phyloP scores from a whole-genome alignment of 2,888 invertebrate species.

The Ypsolopha sequella region DNA sequence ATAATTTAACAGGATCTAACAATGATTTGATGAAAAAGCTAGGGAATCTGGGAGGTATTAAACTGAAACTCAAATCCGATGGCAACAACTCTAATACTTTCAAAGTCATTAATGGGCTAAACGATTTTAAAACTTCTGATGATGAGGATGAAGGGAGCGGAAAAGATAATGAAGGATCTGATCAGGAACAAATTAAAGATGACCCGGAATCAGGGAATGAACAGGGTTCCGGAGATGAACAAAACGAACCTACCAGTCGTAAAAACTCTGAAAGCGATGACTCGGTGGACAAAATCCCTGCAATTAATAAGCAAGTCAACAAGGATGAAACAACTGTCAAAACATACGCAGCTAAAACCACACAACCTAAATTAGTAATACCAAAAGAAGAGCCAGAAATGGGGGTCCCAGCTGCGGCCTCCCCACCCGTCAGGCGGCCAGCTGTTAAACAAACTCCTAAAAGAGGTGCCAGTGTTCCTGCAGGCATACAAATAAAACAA shows the following conservation, averaged over 20 bases:
- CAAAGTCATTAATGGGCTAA: conserved; percentile 57
- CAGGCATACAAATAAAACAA: conserved; percentile 5
- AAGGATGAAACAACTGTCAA: no score
- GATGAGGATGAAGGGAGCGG: conserved; percentile 45
- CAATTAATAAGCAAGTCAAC: conserved; percentile 7
- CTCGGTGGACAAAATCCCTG: conserved; percentile 11
- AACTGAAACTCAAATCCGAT: conserved; percentile 58
- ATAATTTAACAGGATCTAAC: conserved; percentile 6
- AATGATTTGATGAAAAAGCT: conserved; percentile 48
- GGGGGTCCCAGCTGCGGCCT: conserved; percentile 17
- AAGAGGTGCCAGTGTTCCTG: conserved; percentile 33
- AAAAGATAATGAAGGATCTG: conserved; percentile 24
- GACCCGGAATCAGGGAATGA: conserved; percentile 23
- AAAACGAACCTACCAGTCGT: conserved; percentile 8
- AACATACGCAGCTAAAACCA: conserved; percentile 15
- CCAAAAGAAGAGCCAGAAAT: conserved; percentile 19
- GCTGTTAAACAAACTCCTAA: conserved; percentile 57
- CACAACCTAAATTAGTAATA: conserved; percentile 14
- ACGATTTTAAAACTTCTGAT: conserved; percentile 55
- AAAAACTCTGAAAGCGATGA: conserved; percentile 30
- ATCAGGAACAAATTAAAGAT: conserved; percentile 26
- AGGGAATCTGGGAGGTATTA: conserved; percentile 55
- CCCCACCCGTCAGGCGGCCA: conserved; percentile 38
- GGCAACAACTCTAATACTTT: conserved; percentile 48
- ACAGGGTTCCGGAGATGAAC: conserved; percentile 20